phyloP scores from a whole-genome alignment of 2,888 invertebrate species.

The Tachina lurida region DNA sequence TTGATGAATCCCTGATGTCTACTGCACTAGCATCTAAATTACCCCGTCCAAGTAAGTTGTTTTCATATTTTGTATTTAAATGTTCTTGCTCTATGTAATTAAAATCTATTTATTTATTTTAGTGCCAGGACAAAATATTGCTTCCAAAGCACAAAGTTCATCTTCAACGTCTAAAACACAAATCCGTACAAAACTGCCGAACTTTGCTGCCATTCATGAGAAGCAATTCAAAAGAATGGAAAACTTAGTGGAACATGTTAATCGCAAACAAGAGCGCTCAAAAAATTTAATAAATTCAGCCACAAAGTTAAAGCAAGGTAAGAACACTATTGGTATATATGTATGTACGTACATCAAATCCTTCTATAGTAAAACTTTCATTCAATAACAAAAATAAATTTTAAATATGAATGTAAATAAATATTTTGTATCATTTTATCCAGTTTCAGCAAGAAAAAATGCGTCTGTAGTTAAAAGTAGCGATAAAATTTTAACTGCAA shows the following conservation, averaged over 20 bases:
- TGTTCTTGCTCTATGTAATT: neutral
- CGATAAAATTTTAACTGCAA: slow-evolving; percentile 37
- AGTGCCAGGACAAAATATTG: slow-evolving; percentile 18
- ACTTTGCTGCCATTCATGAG: slow-evolving; percentile 88
- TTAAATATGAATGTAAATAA: neutral
- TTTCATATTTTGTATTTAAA: neutral
- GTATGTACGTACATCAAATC: neutral
- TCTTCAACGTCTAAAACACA: slow-evolving; percentile 37
- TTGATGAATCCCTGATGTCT: slow-evolving; percentile 74
- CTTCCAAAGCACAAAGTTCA: slow-evolving; percentile 9
- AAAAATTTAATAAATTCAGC: slow-evolving; percentile 77
- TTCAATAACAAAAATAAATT: neutral
- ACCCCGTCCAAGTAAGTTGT: slow-evolving; percentile 75
- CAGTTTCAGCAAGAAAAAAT: slow-evolving; percentile 68
- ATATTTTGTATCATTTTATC: neutral
- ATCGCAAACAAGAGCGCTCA: slow-evolving; percentile 82
- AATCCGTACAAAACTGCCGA: slow-evolving; percentile 85
- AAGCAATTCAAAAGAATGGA: slow-evolving; percentile 87
- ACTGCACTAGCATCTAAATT: slow-evolving; percentile 39
- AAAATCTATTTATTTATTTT: slow-evolving; percentile 1
- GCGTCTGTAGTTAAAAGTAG: slow-evolving; percentile 8
- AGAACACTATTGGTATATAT: neutral
- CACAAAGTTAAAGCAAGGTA: slow-evolving; percentile 70
- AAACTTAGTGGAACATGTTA: slow-evolving; percentile 86
- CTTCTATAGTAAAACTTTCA: neutral